Base-by-base conservation (phyloP, 2,888 invertebrate species). In the Nomada fabriciana region DNA sequence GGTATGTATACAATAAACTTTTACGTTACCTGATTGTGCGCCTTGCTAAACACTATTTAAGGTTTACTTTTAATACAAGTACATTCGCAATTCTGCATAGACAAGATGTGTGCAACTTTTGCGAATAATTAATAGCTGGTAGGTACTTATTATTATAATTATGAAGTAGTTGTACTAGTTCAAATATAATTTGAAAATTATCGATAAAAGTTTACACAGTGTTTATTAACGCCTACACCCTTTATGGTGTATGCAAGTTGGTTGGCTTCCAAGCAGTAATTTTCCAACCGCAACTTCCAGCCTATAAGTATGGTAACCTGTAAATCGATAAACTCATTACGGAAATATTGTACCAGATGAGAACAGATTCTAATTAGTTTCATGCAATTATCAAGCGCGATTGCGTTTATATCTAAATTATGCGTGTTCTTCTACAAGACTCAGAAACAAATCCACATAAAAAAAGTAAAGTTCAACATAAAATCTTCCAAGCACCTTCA, bases 201-300 rank as follows among this genome's bases (percentile, higher is more conserved):
- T 42, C 68, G 68, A 68, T 36, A 55, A 42, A 68, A 55, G 23
- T 53, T 68, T 36, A 15, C 5, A 36, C 36, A 23, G 53, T 18
- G 0, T 68, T 68, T 55, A 68, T 69, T 68, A 68, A 69, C 23
- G 25, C 57, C 43, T 25, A 43, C 55, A 57, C n/a, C 57, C n/a
- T n/a, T 7, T 47, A 57, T 69, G 10, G 57, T 42, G 57, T 68
- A 68, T 7, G 15, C 57, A 55, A 69, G 57, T 69, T 69, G 69
- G 69, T 69, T 25, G 69, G 43, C 42, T 57, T 57, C 69, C 69
- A 69, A 57, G 69, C 69, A 57, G 25, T 69, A 69, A 69, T 69
- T 69, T 69, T 25, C 57, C 57, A 57, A 57, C 69, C 57, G 10
- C 69, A 57, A 69, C 43, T 57, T 57, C 43, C 25, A 23, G 20